A percentile compares a stretch with the other conserved stretches of the same genome.
These are phyloP conservation scores for Marisa cornuarietis DNA, from an alignment of 1,140 invertebrate genomes.

Conservation along the genomic window DNA sequence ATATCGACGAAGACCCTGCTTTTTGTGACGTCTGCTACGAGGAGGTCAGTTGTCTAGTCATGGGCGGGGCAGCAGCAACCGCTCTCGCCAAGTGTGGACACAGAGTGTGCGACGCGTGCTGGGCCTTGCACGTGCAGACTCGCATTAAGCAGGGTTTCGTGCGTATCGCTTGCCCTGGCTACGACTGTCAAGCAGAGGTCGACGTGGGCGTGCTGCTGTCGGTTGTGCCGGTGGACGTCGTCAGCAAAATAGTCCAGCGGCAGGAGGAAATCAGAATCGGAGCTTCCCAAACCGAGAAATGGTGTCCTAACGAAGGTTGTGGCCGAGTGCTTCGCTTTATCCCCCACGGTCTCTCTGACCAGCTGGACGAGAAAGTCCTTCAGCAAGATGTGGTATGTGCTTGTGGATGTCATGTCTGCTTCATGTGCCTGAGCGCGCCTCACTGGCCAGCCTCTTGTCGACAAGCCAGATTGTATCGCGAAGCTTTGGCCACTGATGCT, in stretches of 20 bases:
- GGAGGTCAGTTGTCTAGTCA: conserved; percentile 11
- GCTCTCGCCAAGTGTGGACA: conserved; percentile 21
- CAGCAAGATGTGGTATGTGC: not conserved
- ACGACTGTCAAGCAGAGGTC: conserved; percentile 21
- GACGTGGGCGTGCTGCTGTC: conserved; percentile 16
- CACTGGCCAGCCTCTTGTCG: conserved; percentile 26
- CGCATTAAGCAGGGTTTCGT: conserved; percentile 16
- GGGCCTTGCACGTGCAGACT: conserved; percentile 15
- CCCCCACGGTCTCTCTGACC: too few relatives aligned
- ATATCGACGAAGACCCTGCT: conserved; percentile 11
- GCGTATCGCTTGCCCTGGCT: conserved; percentile 26
- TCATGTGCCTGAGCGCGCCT: not conserved
- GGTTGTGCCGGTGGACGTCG: conserved; percentile 16
- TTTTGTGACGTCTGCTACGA: conserved; percentile 33
- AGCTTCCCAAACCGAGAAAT: conserved; percentile 18
- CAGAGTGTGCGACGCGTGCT: conserved; percentile 31
- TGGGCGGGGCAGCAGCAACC: conserved; percentile 4
- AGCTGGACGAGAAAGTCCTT: too few relatives aligned
- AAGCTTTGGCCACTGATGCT: not conserved
- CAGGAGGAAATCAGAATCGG: conserved; percentile 8
- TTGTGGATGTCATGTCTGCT: conserved; percentile 14
- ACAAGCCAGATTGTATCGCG: not conserved
- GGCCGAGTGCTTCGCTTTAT: conserved; percentile 20
- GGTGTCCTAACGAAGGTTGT: conserved; percentile 28
- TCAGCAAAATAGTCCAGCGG: conserved; percentile 15